Evolutionary conservation across 2,113 vertebrate genomes (phyloP).

Genomic region (Irena cyanogastra): DNA sequence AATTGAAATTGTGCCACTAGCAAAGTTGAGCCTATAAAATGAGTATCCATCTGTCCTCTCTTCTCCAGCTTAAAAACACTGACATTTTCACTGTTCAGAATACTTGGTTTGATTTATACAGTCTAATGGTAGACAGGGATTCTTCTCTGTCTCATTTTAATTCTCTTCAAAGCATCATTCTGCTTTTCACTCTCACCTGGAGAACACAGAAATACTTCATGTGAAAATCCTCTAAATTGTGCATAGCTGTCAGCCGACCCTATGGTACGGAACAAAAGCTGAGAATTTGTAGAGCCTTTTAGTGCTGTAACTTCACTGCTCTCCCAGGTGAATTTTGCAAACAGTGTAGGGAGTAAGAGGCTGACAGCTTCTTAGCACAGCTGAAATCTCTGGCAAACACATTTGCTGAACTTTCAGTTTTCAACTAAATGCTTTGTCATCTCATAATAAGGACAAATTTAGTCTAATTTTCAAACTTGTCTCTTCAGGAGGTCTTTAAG

Average conservation of each 20-base stretch:
- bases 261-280: not conserved
- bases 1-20: not conserved
- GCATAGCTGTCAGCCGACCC: not conserved
- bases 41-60: not conserved
- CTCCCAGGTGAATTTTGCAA: conserved; percentile 13
- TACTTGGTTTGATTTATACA: not conserved
- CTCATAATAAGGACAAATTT: conserved; percentile 13
- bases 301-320: not conserved
- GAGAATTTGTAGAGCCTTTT: not conserved
- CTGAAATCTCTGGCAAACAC: not conserved
- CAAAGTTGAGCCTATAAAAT: not conserved
- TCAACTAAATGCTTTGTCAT: conserved; percentile 41
- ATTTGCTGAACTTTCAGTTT: conserved; percentile 28
- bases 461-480: not conserved
- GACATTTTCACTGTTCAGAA: not conserved
- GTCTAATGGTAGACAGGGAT: not conserved
- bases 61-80: not conserved
- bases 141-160: not conserved
- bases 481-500: not conserved
- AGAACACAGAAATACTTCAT: not conserved
- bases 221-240: not conserved
- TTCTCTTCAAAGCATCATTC: not conserved
- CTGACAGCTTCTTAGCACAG: not conserved
- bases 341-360: not conserved
- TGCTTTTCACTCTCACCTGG: not conserved